Percentiles rank a stretch among this genome's conserved stretches.
Conservation (phyloP, 2,113 vertebrate species). For the Eurystomus gularis region DNA sequence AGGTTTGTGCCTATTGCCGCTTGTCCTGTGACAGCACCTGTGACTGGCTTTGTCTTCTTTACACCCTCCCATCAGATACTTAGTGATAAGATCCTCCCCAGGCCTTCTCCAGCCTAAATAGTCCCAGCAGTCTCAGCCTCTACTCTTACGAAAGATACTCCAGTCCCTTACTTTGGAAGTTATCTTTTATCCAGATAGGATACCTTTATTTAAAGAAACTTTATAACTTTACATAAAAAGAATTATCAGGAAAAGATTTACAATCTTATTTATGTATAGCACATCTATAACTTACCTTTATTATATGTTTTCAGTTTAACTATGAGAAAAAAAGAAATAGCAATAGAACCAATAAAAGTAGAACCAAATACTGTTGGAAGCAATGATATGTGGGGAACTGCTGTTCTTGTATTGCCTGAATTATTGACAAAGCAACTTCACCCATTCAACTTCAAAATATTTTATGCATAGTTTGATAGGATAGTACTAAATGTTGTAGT, state of each 20-base stretch:
- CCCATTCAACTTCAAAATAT: neutral
- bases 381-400: neutral
- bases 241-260: neutral
- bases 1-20: neutral
- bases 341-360: neutral
- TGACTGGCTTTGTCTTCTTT: neutral
- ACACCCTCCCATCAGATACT: neutral
- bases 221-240: neutral
- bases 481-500: neutral
- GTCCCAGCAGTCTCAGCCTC: neutral
- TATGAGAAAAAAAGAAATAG: neutral
- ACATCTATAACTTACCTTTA: neutral
- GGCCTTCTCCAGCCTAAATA: neutral
- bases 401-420: neutral
- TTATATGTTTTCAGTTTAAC: conserved; percentile 2
- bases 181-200: neutral
- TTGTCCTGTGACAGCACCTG: neutral
- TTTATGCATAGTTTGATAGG: neutral
- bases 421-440: neutral
- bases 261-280: neutral
- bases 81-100: neutral
- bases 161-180: neutral
- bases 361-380: neutral
- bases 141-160: neutral
- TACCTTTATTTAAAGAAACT: neutral